phyloP scores from a whole-genome alignment of 2,797 vertebrate genomes.

The Sebastes cheni region DNA sequence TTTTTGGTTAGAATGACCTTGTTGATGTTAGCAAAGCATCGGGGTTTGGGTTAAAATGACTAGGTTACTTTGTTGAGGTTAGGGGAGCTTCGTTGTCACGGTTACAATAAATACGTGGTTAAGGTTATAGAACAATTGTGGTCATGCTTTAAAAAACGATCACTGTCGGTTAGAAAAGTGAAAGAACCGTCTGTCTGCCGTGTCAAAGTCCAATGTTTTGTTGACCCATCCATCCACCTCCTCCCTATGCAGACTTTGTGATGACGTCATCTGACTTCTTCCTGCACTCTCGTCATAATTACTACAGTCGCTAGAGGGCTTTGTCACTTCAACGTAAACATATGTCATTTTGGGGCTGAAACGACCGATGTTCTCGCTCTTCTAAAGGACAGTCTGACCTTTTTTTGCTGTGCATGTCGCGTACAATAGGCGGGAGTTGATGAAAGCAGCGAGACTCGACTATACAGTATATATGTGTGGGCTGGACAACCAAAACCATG shows the following conservation, averaged over 20 bases:
- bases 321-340: constrained; percentile 4
- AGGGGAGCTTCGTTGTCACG: too few relatives aligned
- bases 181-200: too few relatives aligned
- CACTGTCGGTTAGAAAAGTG: too few relatives aligned
- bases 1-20: too few relatives aligned
- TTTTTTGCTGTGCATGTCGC: background rate
- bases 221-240: background rate
- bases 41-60: too few relatives aligned
- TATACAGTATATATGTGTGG: background rate
- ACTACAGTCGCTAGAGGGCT: background rate
- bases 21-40: too few relatives aligned
- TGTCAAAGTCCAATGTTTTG: background rate
- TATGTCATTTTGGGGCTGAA: constrained; percentile 5
- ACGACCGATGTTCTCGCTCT: background rate
- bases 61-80: too few relatives aligned
- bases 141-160: too few relatives aligned
- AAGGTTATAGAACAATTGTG: too few relatives aligned
- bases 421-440: background rate
- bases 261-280: background rate
- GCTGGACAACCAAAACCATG: background rate
- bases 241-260: background rate
- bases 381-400: background rate
- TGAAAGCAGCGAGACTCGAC: background rate
- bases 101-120: too few relatives aligned
- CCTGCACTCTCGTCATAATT: background rate